A percentile compares a stretch with the other conserved stretches of the same genome.
phyloP scores from a whole-genome alignment of 2,113 vertebrate genomes.

The Talpa occidentalis region DNA sequence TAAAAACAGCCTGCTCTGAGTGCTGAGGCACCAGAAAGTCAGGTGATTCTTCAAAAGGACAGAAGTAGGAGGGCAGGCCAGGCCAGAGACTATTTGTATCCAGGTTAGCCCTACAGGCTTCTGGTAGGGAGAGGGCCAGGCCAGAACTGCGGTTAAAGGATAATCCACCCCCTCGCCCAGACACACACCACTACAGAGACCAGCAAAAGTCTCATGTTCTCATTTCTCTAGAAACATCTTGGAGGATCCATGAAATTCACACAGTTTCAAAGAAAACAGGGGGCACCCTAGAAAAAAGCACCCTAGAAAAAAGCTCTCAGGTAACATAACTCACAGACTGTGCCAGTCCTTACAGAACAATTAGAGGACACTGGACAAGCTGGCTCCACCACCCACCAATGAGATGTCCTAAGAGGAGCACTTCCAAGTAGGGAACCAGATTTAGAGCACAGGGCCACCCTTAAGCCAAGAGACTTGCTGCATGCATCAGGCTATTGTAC shows the following conservation, averaged over 20 bases:
- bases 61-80: background rate
- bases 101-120: fast-evolving
- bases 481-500: fast-evolving
- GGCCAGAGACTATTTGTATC: background rate
- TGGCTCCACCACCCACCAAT: background rate
- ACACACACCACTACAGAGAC: background rate
- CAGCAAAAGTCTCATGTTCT: background rate
- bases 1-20: background rate
- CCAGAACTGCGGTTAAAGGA: background rate
- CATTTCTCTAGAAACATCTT: slow-evolving; percentile 9
- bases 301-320: background rate
- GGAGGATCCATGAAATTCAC: background rate
- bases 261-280: background rate
- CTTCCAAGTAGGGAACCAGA: background rate
- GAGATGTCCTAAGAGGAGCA: background rate
- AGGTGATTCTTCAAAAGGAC: background rate
- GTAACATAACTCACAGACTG: background rate
- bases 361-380: background rate
- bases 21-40: background rate
- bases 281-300: background rate
- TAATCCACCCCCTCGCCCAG: no score
- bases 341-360: background rate
- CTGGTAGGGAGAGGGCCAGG: background rate
- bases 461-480: background rate
- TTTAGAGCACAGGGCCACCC: fast-evolving